Base-by-base conservation (phyloP, 2,797 vertebrate species). In the Salarias fasciatus region DNA sequence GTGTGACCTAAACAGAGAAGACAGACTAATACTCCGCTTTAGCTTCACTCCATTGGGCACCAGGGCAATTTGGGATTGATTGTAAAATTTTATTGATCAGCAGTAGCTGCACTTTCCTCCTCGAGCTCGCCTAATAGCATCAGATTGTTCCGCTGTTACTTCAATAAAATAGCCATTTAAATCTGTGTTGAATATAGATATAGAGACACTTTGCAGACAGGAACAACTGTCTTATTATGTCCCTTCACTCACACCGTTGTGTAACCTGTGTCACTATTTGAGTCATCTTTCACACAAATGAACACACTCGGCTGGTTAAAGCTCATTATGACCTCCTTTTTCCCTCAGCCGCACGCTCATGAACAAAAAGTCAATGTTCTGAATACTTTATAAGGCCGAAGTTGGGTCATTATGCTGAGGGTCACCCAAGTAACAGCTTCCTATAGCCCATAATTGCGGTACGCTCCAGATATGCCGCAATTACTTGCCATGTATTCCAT, bases 31-130 rank as follows among this genome's bases (percentile, higher is more conserved):
- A 68, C 70, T 56, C 55, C 36, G 35, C 53, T 77, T 82, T 51
- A 72, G 70, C 67, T 59, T 69, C 67, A 77, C 69, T 77, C 71
- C 76, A 83, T 47, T 83, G 71, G 64, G 63, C 68, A 80, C 52
- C 6, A 11, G 41, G 33, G 63, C 71, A 72, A 78, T 85, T 83
- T 75, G 57, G 63, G 60, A 65, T 75, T 81, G 81, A 83, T 66
- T 79, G 65, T 85, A 80, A 84, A 80, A 75, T 71, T 37, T 54
- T 83, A 89, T 85, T 83, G 84, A 86, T 82, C 73, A 71, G 61
- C 48, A 48, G 55, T 52, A 42, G 73, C 71, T 69, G 59, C 69
- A 51, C 73, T 81, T 83, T 84, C 71, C 68, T 62, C 74, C 35
- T 69, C 46, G 37, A 62, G 69, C 53, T 47, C 29, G 40, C 57